phyloP scores from a whole-genome alignment of 2,797 vertebrate species.

The Scolopax rusticola region DNA sequence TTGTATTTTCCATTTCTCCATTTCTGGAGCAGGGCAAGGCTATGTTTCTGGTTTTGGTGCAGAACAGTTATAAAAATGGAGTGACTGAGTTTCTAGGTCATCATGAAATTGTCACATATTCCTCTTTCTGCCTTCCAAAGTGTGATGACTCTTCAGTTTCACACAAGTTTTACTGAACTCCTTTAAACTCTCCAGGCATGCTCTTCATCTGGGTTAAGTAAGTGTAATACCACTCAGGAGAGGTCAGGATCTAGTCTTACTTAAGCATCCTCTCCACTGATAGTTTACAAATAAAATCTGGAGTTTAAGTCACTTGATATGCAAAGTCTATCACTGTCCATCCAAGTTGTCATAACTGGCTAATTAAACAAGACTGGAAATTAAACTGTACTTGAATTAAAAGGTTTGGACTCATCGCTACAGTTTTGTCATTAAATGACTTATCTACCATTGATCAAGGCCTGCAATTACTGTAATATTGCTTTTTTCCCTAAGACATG shows the following conservation, averaged over 20 bases:
- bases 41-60: neutral
- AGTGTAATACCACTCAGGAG: neutral
- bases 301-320: neutral
- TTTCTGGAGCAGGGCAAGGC: neutral
- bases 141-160: neutral
- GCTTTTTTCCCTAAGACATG: neutral
- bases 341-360: neutral
- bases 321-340: neutral
- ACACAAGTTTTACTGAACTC: neutral
- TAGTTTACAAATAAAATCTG: neutral
- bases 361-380: neutral
- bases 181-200: neutral
- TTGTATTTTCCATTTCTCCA: neutral
- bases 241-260: neutral
- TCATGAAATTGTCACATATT: constrained; percentile 29
- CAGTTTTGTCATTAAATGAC: constrained; percentile 14
- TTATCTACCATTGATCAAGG: neutral
- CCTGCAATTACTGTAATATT: neutral
- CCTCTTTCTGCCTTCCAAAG: constrained; percentile 18
- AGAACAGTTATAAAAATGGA: constrained; percentile 15
- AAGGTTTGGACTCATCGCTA: neutral
- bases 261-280: neutral
- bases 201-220: neutral
- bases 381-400: constrained; percentile 2
- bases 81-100: constrained; percentile 45